Evolutionary conservation across 2,113 vertebrate species (phyloP).

Genomic region (Lepus timidus): DNA sequence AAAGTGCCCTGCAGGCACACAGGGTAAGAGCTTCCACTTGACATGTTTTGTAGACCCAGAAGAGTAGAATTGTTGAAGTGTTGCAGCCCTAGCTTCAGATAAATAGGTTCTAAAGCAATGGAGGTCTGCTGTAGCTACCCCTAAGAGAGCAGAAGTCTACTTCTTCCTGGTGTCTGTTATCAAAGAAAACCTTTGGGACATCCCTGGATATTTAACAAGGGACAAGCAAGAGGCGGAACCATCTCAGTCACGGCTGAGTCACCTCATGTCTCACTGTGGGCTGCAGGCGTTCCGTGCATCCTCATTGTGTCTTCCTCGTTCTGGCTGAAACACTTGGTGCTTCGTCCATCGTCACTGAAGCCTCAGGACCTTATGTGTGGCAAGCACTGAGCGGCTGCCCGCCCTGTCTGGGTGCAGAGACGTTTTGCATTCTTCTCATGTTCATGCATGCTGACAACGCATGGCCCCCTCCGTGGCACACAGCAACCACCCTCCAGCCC

Average conservation of each 20-base stretch:
- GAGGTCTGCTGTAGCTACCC: too few relatives aligned
- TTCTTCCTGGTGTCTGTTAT: too few relatives aligned
- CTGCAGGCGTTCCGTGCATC: conserved; percentile 88
- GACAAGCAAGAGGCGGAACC: conserved; percentile 65
- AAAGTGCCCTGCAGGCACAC: not conserved
- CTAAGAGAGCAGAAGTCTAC: fast-evolving
- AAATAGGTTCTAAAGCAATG: not conserved
- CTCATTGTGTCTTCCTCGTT: conserved; percentile 90
- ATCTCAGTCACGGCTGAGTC: conserved; percentile 54
- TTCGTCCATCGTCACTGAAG: conserved; percentile 87
- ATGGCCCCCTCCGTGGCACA: conserved; percentile 62
- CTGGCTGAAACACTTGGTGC: conserved; percentile 89
- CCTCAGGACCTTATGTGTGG: conserved; percentile 88
- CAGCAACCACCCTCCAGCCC: conserved; percentile 53
- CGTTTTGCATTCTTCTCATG: conserved; percentile 70
- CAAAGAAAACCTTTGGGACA: not conserved
- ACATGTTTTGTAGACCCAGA: not conserved
- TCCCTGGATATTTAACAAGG: not conserved
- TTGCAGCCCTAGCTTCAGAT: not conserved
- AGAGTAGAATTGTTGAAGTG: too few relatives aligned
- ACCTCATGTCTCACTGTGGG: conserved; percentile 81
- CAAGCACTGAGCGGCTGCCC: conserved; percentile 72
- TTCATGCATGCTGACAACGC: conserved; percentile 82
- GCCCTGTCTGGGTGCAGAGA: conserved; percentile 63
- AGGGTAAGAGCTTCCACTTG: not conserved